Percentiles rank a stretch among this genome's conserved stretches.
Conservation (phyloP, 1,140 invertebrate species). For the Acyrthosiphon pisum region DNA sequence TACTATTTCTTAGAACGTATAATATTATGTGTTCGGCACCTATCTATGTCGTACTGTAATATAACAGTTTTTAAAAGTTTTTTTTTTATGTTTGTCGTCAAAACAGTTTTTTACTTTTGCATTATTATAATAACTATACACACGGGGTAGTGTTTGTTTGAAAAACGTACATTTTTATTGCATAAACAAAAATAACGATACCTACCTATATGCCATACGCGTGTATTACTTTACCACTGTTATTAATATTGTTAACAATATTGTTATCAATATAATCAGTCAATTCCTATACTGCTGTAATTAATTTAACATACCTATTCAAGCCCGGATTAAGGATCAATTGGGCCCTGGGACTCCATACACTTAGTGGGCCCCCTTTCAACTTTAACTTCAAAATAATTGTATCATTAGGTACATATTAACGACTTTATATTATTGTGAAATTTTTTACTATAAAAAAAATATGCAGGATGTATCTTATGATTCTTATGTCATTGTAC, state of each 20-base stretch:
- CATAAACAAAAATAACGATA: neutral
- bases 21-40: neutral
- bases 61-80: neutral
- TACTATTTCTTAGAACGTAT: neutral
- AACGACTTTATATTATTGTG: too few species aligned
- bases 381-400: too few species aligned
- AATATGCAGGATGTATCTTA: too few species aligned
- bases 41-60: neutral
- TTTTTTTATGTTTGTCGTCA: constrained; percentile 8
- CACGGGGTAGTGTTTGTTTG: neutral
- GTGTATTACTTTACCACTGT: neutral
- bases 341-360: too few species aligned
- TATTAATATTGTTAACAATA: neutral
- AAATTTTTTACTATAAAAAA: too few species aligned
- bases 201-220: too few species aligned
- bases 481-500: too few species aligned
- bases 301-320: neutral
- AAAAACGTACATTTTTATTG: neutral
- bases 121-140: neutral
- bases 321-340: too few species aligned
- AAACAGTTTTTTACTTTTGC: neutral
- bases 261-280: neutral
- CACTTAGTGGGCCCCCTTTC: too few species aligned
- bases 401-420: too few species aligned
- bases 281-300: neutral